Evolutionary conservation across 2,797 vertebrate genomes (phyloP).

Genomic region (Rhinichthys osculus): DNA sequence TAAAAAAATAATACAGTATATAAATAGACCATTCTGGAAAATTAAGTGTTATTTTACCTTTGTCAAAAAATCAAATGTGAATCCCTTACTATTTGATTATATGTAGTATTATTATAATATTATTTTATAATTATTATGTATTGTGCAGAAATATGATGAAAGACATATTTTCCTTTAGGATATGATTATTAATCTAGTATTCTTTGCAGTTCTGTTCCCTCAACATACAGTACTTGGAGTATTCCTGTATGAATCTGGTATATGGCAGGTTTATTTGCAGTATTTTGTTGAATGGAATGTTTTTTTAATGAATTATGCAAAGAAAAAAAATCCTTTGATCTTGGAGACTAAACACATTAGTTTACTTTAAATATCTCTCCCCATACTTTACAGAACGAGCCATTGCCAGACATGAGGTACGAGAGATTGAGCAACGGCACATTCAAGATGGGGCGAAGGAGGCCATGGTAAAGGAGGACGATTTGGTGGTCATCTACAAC

Average conservation of each 20-base stretch:
- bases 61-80: no score
- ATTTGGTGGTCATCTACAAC: conserved; percentile 95
- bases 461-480: conserved; percentile 78
- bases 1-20: no score
- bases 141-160: neutral
- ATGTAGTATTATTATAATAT: no score
- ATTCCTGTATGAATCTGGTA: neutral
- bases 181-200: neutral
- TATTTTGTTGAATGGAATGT: neutral
- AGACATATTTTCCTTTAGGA: neutral
- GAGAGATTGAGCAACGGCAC: conserved; percentile 94
- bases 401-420: conserved; percentile 95
- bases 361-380: neutral
- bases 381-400: conserved; percentile 84
- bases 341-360: neutral
- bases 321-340: neutral
- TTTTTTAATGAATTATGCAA: neutral
- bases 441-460: conserved; percentile 87
- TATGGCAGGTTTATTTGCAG: neutral
- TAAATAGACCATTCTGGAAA: neutral
- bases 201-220: neutral
- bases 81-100: no score
- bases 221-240: neutral
- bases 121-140: no score
- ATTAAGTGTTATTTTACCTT: neutral